Base-by-base conservation (phyloP, 2,888 invertebrate genomes). In the Tetanocera ferruginea region DNA sequence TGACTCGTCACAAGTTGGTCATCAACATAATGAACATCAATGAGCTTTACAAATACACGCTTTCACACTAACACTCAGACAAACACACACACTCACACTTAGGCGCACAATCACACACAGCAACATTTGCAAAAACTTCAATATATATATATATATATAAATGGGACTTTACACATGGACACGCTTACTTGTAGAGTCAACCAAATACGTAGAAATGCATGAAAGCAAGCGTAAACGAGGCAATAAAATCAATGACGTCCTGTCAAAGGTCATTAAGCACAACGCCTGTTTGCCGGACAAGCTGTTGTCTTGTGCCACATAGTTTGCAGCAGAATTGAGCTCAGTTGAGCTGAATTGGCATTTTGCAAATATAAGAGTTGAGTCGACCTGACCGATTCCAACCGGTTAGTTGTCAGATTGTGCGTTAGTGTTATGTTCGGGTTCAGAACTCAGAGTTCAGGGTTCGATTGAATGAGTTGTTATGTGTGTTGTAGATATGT, bases 241-340 rank as follows among this genome's bases (percentile, higher is more conserved):
- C 82, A 82, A 82, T 83, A 81, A 84, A 84, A 83, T 84, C 84
- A 84, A 84, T 84, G 83, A 82, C 75, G 67, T 80, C 72, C 81
- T 80, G 82, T 80, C 82, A 82, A 70, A 82, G 82, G 82, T 84
- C 83, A 84, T 84, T 84, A 82, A 83, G 78, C 80, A 81, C 79
- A 81, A 81, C 67, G 66, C 55, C 31, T 75, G n/a, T 60, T 17
- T 31, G 23, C 19, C 64, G 31, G 37, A 34, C 64, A 55, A 55
- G 23, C 19, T 55, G 19, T 55, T 55, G 55, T n/a, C 23, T 23
- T 55, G 55, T 19, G 43, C 43, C 43, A 43, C 43, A 43, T 14
- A 43, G 43, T 43, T 43, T 14, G 1, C 43, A 43, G 11, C 14
- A 43, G 31, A 71, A 71, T 57, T 52, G 55, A 34, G 43, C 43